A percentile compares a stretch with the other conserved stretches of the same genome.
Evolutionary conservation across 2,113 vertebrate genomes (phyloP).

Genomic region (Oreotrochilus melanogaster): DNA sequence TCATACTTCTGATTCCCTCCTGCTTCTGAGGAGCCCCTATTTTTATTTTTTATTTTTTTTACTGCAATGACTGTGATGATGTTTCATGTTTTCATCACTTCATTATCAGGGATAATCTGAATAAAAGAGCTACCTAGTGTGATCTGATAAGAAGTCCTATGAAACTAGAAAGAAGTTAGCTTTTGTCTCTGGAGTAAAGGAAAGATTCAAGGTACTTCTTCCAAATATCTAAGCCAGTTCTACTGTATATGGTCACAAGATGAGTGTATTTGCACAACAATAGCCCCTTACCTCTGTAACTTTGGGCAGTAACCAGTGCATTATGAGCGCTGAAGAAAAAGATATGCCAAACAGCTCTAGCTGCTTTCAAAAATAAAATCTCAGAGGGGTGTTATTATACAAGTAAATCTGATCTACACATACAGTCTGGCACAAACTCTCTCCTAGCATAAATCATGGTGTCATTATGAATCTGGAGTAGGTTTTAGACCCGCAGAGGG

Average conservation of each 20-base stretch:
- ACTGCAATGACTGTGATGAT: background rate
- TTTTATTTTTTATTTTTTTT: background rate
- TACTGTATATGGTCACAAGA: background rate
- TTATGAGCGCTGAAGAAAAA: background rate
- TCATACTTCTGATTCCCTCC: background rate
- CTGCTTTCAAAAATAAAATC: background rate
- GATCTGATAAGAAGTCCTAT: background rate
- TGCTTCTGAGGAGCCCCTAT: background rate
- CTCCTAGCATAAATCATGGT: conserved; percentile 17
- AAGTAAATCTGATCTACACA: background rate
- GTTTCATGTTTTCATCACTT: background rate
- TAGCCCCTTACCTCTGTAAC: background rate
- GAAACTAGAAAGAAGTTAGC: background rate
- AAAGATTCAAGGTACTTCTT: background rate
- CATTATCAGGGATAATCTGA: background rate
- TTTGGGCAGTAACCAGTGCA: background rate
- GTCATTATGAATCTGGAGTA: background rate
- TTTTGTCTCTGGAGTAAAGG: background rate
- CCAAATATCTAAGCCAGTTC: background rate
- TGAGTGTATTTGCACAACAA: background rate
- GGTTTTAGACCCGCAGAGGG: background rate
- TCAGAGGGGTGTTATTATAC: background rate
- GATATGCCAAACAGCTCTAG: background rate
- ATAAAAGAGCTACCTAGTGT: background rate
- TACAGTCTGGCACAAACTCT: background rate